Percentiles rank a stretch among this genome's conserved stretches.
Conservation (phyloP, 2,888 invertebrate species). For the Dynastes maya region DNA sequence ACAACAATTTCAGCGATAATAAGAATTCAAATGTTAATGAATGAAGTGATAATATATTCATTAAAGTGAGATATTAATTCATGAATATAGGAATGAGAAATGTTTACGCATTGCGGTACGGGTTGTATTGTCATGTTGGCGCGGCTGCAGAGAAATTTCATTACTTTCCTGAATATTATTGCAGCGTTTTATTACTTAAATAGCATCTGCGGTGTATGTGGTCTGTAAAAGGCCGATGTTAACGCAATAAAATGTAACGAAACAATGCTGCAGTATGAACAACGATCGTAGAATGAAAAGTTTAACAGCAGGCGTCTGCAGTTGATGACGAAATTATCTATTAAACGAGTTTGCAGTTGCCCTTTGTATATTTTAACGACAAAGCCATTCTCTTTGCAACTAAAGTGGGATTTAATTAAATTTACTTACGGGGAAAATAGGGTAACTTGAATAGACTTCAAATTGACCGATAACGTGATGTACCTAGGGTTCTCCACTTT, state of each 20-base stretch:
- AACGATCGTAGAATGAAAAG: background rate
- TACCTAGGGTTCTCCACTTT: too few relatives aligned
- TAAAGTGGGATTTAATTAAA: too few relatives aligned
- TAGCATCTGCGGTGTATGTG: background rate
- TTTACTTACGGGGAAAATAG: too few relatives aligned
- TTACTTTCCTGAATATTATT: background rate
- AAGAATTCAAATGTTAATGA: slow-evolving; percentile 42
- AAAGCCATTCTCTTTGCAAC: background rate
- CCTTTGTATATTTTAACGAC: background rate
- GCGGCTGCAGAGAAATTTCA: background rate
- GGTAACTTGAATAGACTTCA: too few relatives aligned
- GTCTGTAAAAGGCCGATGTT: background rate
- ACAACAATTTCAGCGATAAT: slow-evolving; percentile 41
- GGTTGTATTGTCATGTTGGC: slow-evolving; percentile 6
- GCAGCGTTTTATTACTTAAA: background rate
- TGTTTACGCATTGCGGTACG: slow-evolving; percentile 15
- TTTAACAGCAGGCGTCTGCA: background rate
- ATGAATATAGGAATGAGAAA: slow-evolving; percentile 31
- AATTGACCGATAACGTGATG: too few relatives aligned
- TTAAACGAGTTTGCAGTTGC: background rate
- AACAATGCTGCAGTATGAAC: background rate
- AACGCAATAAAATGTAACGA: background rate
- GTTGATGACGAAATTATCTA: background rate
- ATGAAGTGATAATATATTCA: slow-evolving; percentile 46
- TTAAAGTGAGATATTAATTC: slow-evolving; percentile 46